Evolutionary conservation across 2,797 vertebrate genomes (phyloP).

Genomic region (Gila robusta): DNA sequence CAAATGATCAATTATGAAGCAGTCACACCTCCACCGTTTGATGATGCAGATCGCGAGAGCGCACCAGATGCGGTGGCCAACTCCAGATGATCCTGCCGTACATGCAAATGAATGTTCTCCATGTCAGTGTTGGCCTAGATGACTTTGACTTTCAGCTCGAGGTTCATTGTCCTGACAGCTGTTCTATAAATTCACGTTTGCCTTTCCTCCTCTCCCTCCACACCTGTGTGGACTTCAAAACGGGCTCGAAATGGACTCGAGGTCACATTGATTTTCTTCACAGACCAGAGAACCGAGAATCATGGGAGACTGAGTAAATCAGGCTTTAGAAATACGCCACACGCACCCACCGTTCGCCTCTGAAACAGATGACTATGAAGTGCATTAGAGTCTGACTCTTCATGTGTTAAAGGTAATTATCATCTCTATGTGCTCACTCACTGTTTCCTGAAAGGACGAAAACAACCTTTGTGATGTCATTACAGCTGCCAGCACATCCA

Average conservation of each 20-base stretch:
- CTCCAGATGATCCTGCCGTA: conserved; percentile 12
- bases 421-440: not conserved
- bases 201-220: conserved; percentile 17
- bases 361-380: not conserved
- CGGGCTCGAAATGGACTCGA: not conserved
- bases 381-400: conserved; percentile 27
- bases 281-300: conserved; percentile 16
- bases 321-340: not conserved
- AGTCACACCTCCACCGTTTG: conserved; percentile 6
- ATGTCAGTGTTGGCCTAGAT: not conserved
- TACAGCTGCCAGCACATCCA: conserved; percentile 8
- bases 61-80: not conserved
- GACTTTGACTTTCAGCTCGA: conserved; percentile 33
- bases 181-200: conserved; percentile 14
- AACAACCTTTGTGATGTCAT: conserved; percentile 43
- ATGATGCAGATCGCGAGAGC: not conserved
- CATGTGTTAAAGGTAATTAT: not conserved
- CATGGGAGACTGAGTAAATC: conserved; percentile 24
- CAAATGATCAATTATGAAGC: conserved; percentile 16
- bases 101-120: conserved; percentile 9
- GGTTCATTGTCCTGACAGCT: conserved; percentile 34
- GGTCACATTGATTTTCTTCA: conserved; percentile 16
- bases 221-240: conserved; percentile 8
- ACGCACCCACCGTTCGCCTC: conserved; percentile 3
- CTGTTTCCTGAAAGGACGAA: conserved; percentile 1